phyloP scores from a whole-genome alignment of 2,888 invertebrate species.

The Acanthococcus lagerstroemiae region DNA sequence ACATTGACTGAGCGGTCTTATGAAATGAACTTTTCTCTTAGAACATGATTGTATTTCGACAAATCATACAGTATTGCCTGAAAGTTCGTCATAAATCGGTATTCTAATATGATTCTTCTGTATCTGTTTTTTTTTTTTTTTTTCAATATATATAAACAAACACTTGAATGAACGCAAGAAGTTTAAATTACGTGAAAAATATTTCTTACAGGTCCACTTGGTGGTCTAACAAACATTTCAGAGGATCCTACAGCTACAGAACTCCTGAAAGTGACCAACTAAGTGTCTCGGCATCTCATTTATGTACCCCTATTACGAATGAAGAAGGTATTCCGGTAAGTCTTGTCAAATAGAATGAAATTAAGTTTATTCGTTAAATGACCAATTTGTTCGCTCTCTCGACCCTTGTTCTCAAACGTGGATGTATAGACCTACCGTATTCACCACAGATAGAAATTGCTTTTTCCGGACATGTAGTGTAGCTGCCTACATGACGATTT shows the following conservation, averaged over 20 bases:
- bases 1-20: too few species aligned
- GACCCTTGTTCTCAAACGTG: too few species aligned
- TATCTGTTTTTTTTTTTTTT: too few species aligned
- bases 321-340: slow-evolving; percentile 16
- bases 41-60: too few species aligned
- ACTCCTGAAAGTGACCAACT: slow-evolving; percentile 46
- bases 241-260: slow-evolving; percentile 61
- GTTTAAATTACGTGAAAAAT: too few species aligned
- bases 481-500: background rate
- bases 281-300: slow-evolving; percentile 8
- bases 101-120: too few species aligned
- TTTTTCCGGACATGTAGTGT: background rate
- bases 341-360: background rate
- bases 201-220: slow-evolving; percentile 56
- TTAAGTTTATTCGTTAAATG: background rate
- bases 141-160: too few species aligned
- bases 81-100: too few species aligned
- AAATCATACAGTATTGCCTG: too few species aligned
- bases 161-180: too few species aligned
- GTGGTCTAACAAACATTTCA: slow-evolving; percentile 56
- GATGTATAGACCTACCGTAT: too few species aligned
- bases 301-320: slow-evolving; percentile 3
- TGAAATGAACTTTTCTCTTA: too few species aligned
- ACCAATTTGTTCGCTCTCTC: background rate
- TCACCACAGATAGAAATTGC: background rate